Evolutionary conservation across 2,113 vertebrate genomes (phyloP).

Genomic region (Corvus hawaiiensis): DNA sequence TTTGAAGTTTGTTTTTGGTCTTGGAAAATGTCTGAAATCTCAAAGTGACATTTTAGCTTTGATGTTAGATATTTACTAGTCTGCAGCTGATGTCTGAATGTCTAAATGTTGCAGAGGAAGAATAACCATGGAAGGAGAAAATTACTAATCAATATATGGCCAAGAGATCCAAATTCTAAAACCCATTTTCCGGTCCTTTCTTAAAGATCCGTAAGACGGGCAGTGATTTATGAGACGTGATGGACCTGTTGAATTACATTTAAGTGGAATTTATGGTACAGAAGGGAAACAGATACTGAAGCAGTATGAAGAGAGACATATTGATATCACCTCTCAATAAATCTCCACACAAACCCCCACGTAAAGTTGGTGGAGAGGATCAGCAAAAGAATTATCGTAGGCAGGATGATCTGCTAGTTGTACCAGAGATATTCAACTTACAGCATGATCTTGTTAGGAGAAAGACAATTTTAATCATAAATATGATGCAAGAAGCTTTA

Average conservation of each 20-base stretch:
- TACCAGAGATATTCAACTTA: not conserved
- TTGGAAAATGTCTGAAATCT: not conserved
- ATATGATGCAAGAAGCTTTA: not conserved
- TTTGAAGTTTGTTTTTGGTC: not conserved
- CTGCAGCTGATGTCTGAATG: not conserved
- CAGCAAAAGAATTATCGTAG: not conserved
- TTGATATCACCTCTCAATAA: not conserved
- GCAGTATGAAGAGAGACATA: not conserved
- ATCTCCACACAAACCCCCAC: not conserved
- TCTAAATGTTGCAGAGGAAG: not conserved
- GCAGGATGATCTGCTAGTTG: not conserved
- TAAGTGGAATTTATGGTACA: not conserved
- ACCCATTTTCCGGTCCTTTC: not conserved
- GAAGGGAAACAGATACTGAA: not conserved
- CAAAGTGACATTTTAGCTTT: not conserved
- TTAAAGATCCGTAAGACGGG: not conserved
- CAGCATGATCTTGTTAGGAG: not conserved
- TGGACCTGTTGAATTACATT: not conserved
- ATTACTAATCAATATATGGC: not conserved
- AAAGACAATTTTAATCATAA: not conserved
- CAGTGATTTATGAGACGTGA: not conserved
- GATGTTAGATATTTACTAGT: not conserved
- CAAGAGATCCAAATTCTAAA: not conserved
- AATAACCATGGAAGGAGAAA: not conserved
- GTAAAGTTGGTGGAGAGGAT: not conserved